Percentiles rank a stretch among this genome's conserved stretches.
These are phyloP conservation scores for Nephrotoma flavescens DNA, from an alignment of 2,888 invertebrate species.

Conservation along the genomic window DNA sequence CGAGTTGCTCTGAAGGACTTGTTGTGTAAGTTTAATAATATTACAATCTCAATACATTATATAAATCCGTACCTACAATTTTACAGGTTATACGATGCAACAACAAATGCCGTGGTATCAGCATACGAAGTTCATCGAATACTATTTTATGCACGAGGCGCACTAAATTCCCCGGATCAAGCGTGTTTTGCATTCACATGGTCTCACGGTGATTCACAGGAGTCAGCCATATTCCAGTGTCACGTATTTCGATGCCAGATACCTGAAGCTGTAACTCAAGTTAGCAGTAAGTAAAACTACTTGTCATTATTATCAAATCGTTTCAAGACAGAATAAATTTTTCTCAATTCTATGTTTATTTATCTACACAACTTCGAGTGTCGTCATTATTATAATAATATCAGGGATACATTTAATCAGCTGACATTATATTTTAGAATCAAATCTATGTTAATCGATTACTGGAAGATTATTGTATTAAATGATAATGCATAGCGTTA, in stretches of 20 bases:
- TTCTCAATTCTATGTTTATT: background rate
- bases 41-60: background rate
- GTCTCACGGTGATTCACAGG: conserved; percentile 81
- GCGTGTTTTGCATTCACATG: conserved; percentile 98
- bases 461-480: background rate
- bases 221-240: conserved; percentile 86
- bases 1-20: conserved; percentile 80
- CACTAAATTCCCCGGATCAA: conserved; percentile 63
- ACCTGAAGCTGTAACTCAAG: conserved; percentile 75
- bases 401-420: background rate
- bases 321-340: background rate
- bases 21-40: conserved; percentile 60
- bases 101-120: conserved; percentile 57
- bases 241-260: conserved; percentile 95
- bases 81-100: conserved; percentile 65
- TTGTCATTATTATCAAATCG: background rate
- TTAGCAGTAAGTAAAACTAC: conserved; percentile 42
- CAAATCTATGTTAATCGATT: background rate
- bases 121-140: conserved; percentile 86
- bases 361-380: background rate
- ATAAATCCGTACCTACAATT: background rate
- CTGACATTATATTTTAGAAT: background rate
- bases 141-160: conserved; percentile 86
- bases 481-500: background rate
- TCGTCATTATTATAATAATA: background rate